phyloP scores from a whole-genome alignment of 2,888 invertebrate species.

The Emmelina monodactyla region DNA sequence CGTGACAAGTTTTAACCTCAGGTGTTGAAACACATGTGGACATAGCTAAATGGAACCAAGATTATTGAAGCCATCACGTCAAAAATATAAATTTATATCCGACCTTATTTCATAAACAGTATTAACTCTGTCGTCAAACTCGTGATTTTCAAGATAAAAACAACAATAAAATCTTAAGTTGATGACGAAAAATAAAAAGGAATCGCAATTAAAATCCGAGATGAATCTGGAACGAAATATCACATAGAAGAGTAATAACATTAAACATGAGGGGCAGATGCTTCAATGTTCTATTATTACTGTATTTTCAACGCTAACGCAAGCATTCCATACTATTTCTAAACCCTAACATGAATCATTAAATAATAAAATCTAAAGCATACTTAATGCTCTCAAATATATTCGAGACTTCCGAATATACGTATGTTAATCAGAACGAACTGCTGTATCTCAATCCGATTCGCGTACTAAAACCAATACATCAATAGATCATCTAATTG shows the following conservation, averaged over 20 bases:
- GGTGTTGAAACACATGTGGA: background rate
- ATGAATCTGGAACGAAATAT: conserved; percentile 52
- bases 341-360: conserved; percentile 66
- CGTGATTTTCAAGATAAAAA: conserved; percentile 38
- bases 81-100: conserved; percentile 39
- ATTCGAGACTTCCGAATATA: conserved; percentile 54
- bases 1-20: no score
- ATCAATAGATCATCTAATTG: conserved; percentile 59
- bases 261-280: conserved; percentile 60
- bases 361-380: conserved; percentile 65
- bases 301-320: conserved; percentile 57
- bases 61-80: conserved; percentile 17
- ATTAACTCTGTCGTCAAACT: conserved; percentile 59
- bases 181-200: conserved; percentile 47
- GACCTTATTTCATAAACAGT: conserved; percentile 50
- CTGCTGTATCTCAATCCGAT: conserved; percentile 48
- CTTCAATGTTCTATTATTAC: conserved; percentile 65
- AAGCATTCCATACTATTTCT: conserved; percentile 64
- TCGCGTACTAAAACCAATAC: conserved; percentile 38
- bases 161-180: conserved; percentile 53
- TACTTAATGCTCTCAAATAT: conserved; percentile 58
- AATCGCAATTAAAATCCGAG: conserved; percentile 58
- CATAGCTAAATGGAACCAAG: background rate
- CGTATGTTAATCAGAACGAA: conserved; percentile 48
- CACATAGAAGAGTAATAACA: conserved; percentile 54